Evolutionary conservation across 2,113 vertebrate species (phyloP), one percentile per base, ranked within the genome.

Genomic region (Todiramphus saurophagus): DNA sequence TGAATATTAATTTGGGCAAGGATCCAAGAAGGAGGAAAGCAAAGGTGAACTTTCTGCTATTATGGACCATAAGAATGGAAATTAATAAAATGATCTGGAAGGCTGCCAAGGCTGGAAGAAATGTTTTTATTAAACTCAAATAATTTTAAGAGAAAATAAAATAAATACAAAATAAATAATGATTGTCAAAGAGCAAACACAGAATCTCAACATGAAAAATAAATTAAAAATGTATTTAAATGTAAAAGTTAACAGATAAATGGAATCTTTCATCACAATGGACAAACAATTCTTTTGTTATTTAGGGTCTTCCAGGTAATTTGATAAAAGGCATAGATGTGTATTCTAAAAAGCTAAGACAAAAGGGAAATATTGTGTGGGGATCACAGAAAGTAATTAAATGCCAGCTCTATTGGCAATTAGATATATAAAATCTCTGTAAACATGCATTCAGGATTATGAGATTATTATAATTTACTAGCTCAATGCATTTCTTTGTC

Each of bases 401-500:
- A 93, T 89, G 60, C 43, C 28, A 87, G 64, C 23, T 91, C 94
- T 44, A 74, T 94, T 91, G 89, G 48, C 28, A 97, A 84, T 95
- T 96, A 95, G 48, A 64, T 96, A 92, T 84, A 92, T 31, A 53
- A 94, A 96, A 94, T 84, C 44, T 75, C 74, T 93, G 89, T 93
- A 96, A 96, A 96, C 96, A 95, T 94, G 81, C 58, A 91, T 0
- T 93, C 69, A 94, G 94, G 94, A 96, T 97, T 97, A 96, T 91
- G 77, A 60, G 91, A 96, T 96, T 96, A 95, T 94, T 94, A 41
- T 79, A 93, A 96, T 96, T 96, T 91, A 84, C 83, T 95, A 94
- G 60, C 77, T 94, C 62, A 93, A 93, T 93, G 39, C 81, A 68
- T 94, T 94, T 48, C 62, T 96, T 97, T 96, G 94, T 95, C 69